Conservation (phyloP, 2,888 invertebrate genomes). For the Pimpla rufipes region DNA sequence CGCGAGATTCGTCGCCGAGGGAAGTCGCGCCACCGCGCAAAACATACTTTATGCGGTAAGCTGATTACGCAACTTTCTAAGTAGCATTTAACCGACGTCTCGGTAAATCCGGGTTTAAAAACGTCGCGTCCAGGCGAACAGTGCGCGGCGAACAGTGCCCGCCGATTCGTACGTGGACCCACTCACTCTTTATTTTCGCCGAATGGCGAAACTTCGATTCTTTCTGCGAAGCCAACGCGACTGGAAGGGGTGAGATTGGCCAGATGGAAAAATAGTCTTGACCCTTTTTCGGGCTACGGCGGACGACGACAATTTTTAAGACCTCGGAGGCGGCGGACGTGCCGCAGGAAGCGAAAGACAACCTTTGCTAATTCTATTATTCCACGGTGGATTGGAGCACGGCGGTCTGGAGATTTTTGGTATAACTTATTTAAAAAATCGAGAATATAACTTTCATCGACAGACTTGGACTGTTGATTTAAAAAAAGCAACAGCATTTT, state of each 20-base stretch:
- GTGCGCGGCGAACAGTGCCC: conserved; percentile 3
- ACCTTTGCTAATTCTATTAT: conserved; percentile 22
- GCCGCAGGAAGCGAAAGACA: not conserved
- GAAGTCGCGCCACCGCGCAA: conserved; percentile 58
- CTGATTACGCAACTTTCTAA: conserved; percentile 75
- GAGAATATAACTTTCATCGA: no score
- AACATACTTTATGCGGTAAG: conserved; percentile 69
- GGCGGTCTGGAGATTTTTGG: not conserved
- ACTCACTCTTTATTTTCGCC: conserved; percentile 33
- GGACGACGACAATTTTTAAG: conserved; percentile 15
- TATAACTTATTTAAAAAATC: no score
- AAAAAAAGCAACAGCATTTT: no score
- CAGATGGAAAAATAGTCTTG: conserved; percentile 37
- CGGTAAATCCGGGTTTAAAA: conserved; percentile 65
- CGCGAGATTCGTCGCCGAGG: conserved; percentile 25
- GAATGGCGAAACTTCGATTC: conserved; percentile 60
- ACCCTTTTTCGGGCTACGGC: not conserved
- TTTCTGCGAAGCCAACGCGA: not conserved
- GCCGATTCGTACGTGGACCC: conserved; percentile 4
- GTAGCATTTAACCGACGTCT: conserved; percentile 72
- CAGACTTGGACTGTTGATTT: no score
- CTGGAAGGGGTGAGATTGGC: conserved; percentile 9
- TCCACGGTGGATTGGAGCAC: not conserved
- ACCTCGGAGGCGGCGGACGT: not conserved
- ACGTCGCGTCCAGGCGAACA: conserved; percentile 25